phyloP scores from a whole-genome alignment of 37 sponge, comb jelly and placozoan genomes.

The Cladorhizidae sp. region DNA sequence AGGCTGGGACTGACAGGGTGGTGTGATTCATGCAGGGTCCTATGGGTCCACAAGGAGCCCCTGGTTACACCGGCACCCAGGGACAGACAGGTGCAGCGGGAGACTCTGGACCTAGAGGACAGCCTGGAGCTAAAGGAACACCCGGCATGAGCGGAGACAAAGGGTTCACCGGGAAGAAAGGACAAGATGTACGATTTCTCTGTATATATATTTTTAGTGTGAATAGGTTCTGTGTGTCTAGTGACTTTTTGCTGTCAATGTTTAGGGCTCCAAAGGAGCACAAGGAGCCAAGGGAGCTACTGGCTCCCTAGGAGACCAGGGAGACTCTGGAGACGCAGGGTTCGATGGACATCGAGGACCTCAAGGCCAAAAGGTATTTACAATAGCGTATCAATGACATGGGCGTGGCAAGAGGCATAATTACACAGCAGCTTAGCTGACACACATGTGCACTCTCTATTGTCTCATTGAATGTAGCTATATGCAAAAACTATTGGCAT shows the following conservation, averaged over 20 bases:
- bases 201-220: background rate
- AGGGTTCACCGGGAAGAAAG: slow-evolving; percentile 33
- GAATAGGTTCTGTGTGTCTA: background rate
- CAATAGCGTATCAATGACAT: too few species aligned
- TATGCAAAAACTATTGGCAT: too few species aligned
- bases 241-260: background rate
- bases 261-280: slow-evolving; percentile 39
- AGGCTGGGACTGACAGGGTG: too few species aligned
- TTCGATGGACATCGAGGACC: slow-evolving; percentile 63
- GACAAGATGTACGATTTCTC: slow-evolving; percentile 23
- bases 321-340: slow-evolving; percentile 45
- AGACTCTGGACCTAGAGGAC: slow-evolving; percentile 53
- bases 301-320: slow-evolving; percentile 72
- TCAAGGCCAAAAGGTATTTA: slow-evolving; percentile 45
- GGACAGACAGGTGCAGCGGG: slow-evolving; percentile 75
- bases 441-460: too few species aligned
- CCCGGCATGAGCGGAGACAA: slow-evolving; percentile 48
- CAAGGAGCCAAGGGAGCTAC: slow-evolving; percentile 56
- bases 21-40: slow-evolving; percentile 30
- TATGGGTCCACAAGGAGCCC: slow-evolving; percentile 37
- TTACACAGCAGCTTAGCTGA: too few species aligned
- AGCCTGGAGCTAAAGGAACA: slow-evolving; percentile 48
- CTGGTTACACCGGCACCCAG: slow-evolving; percentile 61
- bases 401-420: too few species aligned
- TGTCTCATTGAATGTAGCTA: too few species aligned